Percentiles rank a stretch among this genome's conserved stretches.
These are phyloP conservation scores for Xenentodon cancila DNA, from an alignment of 2,797 vertebrate genomes.

Conservation along the genomic window DNA sequence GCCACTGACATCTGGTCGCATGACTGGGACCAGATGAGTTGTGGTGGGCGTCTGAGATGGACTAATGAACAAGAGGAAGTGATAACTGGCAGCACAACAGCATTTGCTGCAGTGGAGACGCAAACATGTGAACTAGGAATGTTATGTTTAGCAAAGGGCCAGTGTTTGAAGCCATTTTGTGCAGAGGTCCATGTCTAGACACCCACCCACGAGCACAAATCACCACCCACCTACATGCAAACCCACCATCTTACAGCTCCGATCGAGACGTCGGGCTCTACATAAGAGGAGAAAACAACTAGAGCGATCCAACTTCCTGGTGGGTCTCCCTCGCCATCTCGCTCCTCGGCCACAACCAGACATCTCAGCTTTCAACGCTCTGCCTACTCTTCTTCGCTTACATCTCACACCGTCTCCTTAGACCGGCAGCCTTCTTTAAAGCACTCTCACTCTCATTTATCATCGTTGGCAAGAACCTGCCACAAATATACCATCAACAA, in stretches of 20 bases:
- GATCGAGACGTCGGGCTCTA: conserved; percentile 40
- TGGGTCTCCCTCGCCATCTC: conserved; percentile 29
- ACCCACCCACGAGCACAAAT: conserved; percentile 27
- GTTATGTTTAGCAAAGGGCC: conserved; percentile 21
- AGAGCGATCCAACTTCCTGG: conserved; percentile 52
- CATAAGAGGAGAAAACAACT: conserved; percentile 4
- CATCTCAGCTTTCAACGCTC: conserved; percentile 66
- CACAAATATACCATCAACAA: conserved; percentile 48
- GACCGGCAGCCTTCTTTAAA: conserved; percentile 31
- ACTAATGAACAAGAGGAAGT: conserved; percentile 59
- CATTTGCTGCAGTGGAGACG: conserved; percentile 15
- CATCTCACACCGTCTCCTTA: conserved; percentile 44
- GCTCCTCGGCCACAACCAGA: conserved; percentile 46
- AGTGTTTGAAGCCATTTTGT: conserved; percentile 49
- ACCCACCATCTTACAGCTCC: conserved; percentile 52
- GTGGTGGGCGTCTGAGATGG: conserved; percentile 29
- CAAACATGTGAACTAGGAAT: conserved; percentile 32
- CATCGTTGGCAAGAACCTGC: conserved; percentile 58
- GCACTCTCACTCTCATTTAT: conserved; percentile 59
- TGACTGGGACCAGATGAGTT: conserved; percentile 19
- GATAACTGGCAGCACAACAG: conserved; percentile 34
- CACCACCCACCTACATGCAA: conserved; percentile 19
- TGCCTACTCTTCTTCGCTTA: conserved; percentile 68
- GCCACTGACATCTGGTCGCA: conserved; percentile 21
- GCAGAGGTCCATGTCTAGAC: conserved; percentile 63